Base-by-base conservation (phyloP, 2,888 invertebrate genomes). In the Luffia ferchaultella region DNA sequence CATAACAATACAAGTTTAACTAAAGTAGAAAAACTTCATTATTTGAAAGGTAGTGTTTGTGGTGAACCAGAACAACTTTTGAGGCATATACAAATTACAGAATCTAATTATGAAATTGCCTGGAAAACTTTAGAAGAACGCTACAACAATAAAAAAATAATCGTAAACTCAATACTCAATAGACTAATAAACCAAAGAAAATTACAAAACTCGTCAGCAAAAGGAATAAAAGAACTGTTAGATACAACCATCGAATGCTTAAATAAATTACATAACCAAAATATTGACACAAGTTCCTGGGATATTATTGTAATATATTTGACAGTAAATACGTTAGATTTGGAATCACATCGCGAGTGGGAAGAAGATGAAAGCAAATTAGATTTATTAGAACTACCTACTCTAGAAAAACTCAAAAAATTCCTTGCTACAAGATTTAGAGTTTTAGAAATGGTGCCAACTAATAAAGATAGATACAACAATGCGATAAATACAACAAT, bases 211-310 rank as follows among this genome's bases (percentile, higher is more conserved):
- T 18, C 40, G 30, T 43, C 43, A 5, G 42, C 47, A 20, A 50
- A 50, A 43, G 20, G 42, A 30, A 47, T 50, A 12, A 19, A 47
- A 18, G 45, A 50, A 2, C 45, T 50, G 18, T 17, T 50, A 15
- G 46, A 50, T n/a, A 50, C 46, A 16, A 50, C 46, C n/a, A 50
- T 44, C 16, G 50, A 50, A 42, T 50, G 50, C 45, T 46, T 50
- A 15, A 50, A 50, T 43, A 50, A 46, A 42, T 50, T 50, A 20
- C 20, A 42, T 42, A 50, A 46, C 43, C 46, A 50, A 46, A 20
- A 46, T 9, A 46, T 46, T 12, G 18, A 50, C 30, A 20, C 46
- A 20, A 18, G 42, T 9, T 42, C 42, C 7, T 50, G 50, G 50
- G 50, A 50, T 30, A 45, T 46, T 19, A 16, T 50, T 20, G 17